These are phyloP conservation scores for Pachyuromys duprasi DNA, from an alignment of 2,797 vertebrate genomes.

Conservation along the genomic window DNA sequence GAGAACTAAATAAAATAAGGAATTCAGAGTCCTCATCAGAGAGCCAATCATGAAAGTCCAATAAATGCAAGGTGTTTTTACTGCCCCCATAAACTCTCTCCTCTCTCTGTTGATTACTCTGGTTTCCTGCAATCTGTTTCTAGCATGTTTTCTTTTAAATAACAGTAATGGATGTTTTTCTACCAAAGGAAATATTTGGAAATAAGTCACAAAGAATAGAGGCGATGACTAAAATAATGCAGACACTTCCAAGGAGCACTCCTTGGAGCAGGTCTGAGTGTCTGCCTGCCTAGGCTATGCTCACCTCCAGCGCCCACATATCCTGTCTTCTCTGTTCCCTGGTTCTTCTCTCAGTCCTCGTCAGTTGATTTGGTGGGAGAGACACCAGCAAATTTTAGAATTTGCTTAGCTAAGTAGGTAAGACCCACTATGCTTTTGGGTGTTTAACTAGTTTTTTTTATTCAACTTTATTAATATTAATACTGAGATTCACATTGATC, in stretches of 20 bases:
- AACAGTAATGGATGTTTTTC: not conserved
- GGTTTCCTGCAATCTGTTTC: not conserved
- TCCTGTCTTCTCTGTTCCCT: not conserved
- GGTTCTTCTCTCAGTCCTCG: not conserved
- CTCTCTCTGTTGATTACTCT: not conserved
- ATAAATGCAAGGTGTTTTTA: not conserved
- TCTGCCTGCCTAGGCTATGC: not conserved
- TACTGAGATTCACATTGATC: slow-evolving; percentile 3
- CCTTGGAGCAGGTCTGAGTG: not conserved
- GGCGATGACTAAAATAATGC: not conserved
- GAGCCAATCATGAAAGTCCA: not conserved
- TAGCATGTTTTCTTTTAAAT: slow-evolving; percentile 46
- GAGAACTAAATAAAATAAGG: not conserved
- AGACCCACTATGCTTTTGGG: not conserved
- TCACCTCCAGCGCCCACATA: not conserved
- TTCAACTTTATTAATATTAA: not conserved
- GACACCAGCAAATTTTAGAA: not conserved
- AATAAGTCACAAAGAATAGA: not conserved
- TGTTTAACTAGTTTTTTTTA: slow-evolving; percentile 25
- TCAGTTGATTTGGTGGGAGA: not conserved
- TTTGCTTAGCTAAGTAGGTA: not conserved
- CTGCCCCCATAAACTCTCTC: no score
- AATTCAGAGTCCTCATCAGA: not conserved
- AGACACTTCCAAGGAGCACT: not conserved
- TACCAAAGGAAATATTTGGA: not conserved